Evolutionary conservation across 1,140 invertebrate species (phyloP).

Genomic region (Plodia interpunctella): DNA sequence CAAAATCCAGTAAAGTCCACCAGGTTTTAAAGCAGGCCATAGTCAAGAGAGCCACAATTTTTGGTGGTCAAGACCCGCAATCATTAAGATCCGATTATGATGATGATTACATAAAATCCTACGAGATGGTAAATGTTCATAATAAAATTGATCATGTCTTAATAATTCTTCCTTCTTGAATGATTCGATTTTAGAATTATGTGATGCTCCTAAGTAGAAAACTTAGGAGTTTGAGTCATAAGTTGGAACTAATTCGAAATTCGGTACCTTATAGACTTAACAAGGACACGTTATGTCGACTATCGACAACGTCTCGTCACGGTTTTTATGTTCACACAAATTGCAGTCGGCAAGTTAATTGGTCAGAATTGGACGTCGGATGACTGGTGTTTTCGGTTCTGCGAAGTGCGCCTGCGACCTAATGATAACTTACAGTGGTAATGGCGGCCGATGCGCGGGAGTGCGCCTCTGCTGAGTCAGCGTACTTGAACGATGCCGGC

Average conservation of each 20-base stretch:
- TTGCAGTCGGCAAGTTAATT: conserved; percentile 61
- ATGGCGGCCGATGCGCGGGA: conserved; percentile 43
- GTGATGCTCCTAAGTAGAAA: no score
- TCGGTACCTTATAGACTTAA: conserved; percentile 28
- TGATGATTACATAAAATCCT: no score
- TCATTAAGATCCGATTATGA: no score
- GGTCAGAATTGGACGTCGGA: conserved; percentile 42
- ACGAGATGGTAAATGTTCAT: no score
- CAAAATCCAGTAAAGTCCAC: no score
- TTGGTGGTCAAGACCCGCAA: no score
- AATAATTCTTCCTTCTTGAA: no score
- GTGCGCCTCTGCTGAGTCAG: conserved; percentile 65
- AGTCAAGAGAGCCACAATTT: no score
- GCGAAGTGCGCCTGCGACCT: conserved; percentile 56
- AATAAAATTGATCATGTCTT: no score
- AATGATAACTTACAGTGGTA: conserved; percentile 56
- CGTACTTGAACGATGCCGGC: conserved; percentile 53
- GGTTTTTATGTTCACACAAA: conserved; percentile 47
- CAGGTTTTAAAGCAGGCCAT: no score
- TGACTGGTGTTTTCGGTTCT: conserved; percentile 59
- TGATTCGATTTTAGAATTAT: no score
- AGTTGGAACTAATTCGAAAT: background rate
- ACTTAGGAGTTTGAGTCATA: no score
- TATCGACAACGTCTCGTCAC: conserved; percentile 52
- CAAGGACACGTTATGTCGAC: conserved; percentile 34